Evolutionary conservation across 2,113 vertebrate genomes (phyloP), one percentile per base, ranked within the genome.

Genomic region (Sorex fumeus): DNA sequence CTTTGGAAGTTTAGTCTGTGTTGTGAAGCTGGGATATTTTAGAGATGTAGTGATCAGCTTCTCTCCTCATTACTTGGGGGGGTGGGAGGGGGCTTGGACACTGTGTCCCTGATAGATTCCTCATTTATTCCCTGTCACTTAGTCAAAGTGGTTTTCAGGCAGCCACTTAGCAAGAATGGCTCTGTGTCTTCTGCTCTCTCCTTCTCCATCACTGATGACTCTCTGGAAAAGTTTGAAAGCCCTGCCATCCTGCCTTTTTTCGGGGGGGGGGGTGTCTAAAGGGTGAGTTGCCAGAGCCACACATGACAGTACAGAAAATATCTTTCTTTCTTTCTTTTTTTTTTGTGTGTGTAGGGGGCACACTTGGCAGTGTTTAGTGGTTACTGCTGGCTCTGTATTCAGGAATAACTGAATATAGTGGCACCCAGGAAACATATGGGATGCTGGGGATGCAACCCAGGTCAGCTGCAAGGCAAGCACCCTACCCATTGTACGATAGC

Each of bases 11-110:
- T 87, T 60, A 85, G 16, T 85, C 45, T 70, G 15, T 81, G 34
- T 19, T 62, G 13, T 10, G 36, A 91, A 70, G 13, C 66, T 90
- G 90, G 71, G 66, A 19, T 88, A n/a, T 77, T 90, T 91, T 94
- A 90, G 66, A 93, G 84, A 71, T 81, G 36, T 45, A 64, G 87
- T 76, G 50, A 84, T 53, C 28, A 88, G 8, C 25, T 53, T 84
- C 86, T 74, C 5, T 90, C 45, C 88, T 88, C 27, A 45, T 30
- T 19, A 85, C 30, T 93, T 15, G 40, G 40, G 40, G 40, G 3
- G 40, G 40, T 3, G 40, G 40, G 3, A 7, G 36, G 43, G 10
- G 28, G 15, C 0, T 36, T 50, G 19, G 43, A 84, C 7, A 28
- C 50, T 79, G 6, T 83, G 19, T 50, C 32, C 53, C 36, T 13